These are phyloP conservation scores for Mallateleia sp. DNA, from an alignment of 2,888 invertebrate species.

Conservation along the genomic window DNA sequence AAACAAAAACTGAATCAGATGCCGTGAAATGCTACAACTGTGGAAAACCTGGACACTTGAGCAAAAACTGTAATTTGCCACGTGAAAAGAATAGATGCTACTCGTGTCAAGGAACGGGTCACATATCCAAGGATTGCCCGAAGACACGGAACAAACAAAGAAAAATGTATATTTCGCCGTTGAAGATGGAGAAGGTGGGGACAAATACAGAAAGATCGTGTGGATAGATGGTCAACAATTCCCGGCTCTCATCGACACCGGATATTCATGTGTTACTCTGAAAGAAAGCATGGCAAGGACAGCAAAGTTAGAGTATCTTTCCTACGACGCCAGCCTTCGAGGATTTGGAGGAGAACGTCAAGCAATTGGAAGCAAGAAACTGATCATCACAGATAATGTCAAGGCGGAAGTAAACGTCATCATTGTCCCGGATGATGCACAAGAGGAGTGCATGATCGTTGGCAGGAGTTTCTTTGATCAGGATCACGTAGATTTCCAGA, in stretches of 20 bases:
- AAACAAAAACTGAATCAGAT: background rate
- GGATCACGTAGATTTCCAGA: slow-evolving; percentile 1
- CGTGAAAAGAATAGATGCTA: slow-evolving; percentile 16
- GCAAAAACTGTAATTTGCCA: slow-evolving; percentile 20
- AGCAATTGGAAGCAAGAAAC: background rate
- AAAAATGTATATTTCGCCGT: background rate
- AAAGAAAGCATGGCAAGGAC: background rate
- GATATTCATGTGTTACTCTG: slow-evolving; percentile 23
- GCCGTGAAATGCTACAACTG: slow-evolving; percentile 36
- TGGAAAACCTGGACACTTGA: background rate
- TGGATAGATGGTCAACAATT: slow-evolving; percentile 11
- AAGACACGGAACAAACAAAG: background rate
- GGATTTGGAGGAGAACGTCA: slow-evolving; percentile 13
- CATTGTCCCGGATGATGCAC: slow-evolving; percentile 10
- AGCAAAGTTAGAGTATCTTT: background rate
- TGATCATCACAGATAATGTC: background rate
- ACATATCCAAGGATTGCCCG: slow-evolving; percentile 16
- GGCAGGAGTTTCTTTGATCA: slow-evolving; percentile 18
- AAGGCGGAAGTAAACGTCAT: background rate
- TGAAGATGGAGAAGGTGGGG: background rate
- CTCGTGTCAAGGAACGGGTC: slow-evolving; percentile 16
- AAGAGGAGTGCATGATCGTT: background rate
- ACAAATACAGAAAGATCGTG: slow-evolving; percentile 29
- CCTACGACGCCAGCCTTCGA: background rate
- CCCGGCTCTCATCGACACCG: slow-evolving; percentile 31